Evolutionary conservation across 2,888 invertebrate genomes (phyloP).

Genomic region (Stenoptilia bipunctidactyla): DNA sequence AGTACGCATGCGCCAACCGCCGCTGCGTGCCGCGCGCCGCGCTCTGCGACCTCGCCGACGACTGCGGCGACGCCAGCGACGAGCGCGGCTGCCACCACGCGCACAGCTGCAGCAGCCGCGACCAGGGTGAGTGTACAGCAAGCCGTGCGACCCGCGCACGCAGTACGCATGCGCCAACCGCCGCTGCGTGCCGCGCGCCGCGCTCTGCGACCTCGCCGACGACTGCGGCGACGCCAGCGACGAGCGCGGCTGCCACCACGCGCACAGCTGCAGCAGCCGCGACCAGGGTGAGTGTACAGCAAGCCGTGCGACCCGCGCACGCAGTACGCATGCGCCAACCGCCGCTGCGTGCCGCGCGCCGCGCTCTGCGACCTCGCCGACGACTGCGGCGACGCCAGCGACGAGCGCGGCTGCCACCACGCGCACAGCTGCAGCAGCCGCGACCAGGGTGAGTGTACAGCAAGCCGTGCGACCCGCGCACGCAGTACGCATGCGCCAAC

Average conservation of each 20-base stretch:
- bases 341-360: too few relatives aligned
- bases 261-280: conserved; percentile 63
- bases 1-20: conserved; percentile 91
- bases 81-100: conserved; percentile 89
- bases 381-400: conserved; percentile 92
- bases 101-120: conserved; percentile 62
- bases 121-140: conserved; percentile 69
- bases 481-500: too few relatives aligned
- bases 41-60: conserved; percentile 90
- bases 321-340: too few relatives aligned
- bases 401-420: conserved; percentile 90
- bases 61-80: conserved; percentile 92
- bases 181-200: conserved; percentile 82
- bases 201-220: conserved; percentile 89
- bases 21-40: conserved; percentile 84
- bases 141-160: conserved; percentile 80
- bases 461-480: conserved; percentile 80
- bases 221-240: conserved; percentile 94
- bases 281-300: conserved; percentile 59
- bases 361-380: conserved; percentile 91
- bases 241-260: conserved; percentile 88
- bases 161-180: conserved; percentile 93
- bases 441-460: conserved; percentile 59
- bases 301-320: conserved; percentile 81
- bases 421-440: conserved; percentile 65